phyloP scores from a whole-genome alignment of 2,113 vertebrate species.

The Callaeas wilsoni region DNA sequence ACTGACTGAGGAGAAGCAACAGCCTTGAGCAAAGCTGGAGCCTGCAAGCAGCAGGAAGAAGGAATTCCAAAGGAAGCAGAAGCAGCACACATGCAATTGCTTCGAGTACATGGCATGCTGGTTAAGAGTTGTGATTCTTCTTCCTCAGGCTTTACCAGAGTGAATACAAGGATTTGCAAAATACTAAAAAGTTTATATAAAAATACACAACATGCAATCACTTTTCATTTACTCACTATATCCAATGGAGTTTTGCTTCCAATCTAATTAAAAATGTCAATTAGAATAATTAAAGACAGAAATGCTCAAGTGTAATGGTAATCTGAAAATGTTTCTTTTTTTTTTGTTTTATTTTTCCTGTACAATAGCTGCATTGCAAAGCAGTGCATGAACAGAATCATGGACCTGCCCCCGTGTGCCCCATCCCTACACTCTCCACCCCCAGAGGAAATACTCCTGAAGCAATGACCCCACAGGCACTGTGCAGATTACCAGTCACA shows the following conservation, averaged over 20 bases:
- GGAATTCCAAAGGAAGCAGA: not conserved
- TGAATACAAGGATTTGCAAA: not conserved
- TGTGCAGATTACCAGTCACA: rapidly evolving
- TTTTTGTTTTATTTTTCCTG: not conserved
- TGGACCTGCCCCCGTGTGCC: not conserved
- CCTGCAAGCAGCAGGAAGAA: constrained; percentile 3
- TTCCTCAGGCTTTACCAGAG: not conserved
- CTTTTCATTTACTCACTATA: constrained; percentile 50
- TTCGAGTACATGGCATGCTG: constrained; percentile 1
- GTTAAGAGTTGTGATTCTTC: not conserved
- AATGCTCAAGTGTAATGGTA: not conserved
- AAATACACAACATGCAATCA: not conserved
- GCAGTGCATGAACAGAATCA: not conserved
- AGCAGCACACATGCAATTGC: constrained; percentile 32
- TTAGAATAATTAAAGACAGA: constrained; percentile 10
- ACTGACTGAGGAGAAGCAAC: not conserved
- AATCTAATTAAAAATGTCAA: constrained; percentile 61
- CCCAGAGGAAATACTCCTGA: not conserved
- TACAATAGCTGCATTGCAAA: not conserved
- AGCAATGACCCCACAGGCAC: not conserved
- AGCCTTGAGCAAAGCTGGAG: not conserved
- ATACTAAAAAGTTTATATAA: not conserved
- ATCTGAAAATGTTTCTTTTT: not conserved
- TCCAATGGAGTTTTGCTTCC: constrained; percentile 63
- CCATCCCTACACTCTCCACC: not conserved